Base-by-base conservation (phyloP, 1,140 invertebrate genomes). In the Daktulosphaira vitifoliae region DNA sequence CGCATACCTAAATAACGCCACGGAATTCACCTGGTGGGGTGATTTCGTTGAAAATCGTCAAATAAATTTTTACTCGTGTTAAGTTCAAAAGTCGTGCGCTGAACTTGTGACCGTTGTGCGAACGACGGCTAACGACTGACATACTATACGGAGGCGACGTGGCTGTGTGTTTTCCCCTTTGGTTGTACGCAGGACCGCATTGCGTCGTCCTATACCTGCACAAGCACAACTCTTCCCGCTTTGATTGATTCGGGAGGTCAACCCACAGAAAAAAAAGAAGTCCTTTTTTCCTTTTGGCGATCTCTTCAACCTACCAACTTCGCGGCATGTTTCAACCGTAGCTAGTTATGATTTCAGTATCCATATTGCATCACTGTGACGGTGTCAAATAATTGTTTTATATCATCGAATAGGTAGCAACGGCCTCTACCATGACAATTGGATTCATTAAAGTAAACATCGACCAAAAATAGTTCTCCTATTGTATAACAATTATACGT, bases 121-220 rank as follows among this genome's bases (percentile, higher is more conserved):
- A 62, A 11, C 56, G 56, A 62, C 56, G 56, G 44, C 56, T 62
- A 42, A 62, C 56, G 44, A 39, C 13, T 42, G 39, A 38, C 29
- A 33, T 33, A 59, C 54, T 44, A n/a, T n/a, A 18, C n/a, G 42
- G 56, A 23, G 56, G 44, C 56, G 56, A 29, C 15, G 56, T 48
- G 56, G 25, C 38, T 20, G 25, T 62, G n/a, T n/a, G 39, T 48
- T 48, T 48, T 33, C 42, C 42, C 53, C 42, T 20, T n/a, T 33
- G 56, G 56, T 62, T 48, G 42, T 62, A 46, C 56, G 56, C 56
- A 62, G 56, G 56, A 62, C 56, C 56, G 56, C 56, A 62, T 62
- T 62, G 56, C 56, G 56, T 62, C 56, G 56, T 62, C 42, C 42
- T 33, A 25, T 62, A 62, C 56, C 56, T 62, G 56, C 56, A 62